A percentile compares a stretch with the other conserved stretches of the same genome.
Evolutionary conservation across 2,888 invertebrate species (phyloP).

Genomic region (Lasioglossum lativentre): DNA sequence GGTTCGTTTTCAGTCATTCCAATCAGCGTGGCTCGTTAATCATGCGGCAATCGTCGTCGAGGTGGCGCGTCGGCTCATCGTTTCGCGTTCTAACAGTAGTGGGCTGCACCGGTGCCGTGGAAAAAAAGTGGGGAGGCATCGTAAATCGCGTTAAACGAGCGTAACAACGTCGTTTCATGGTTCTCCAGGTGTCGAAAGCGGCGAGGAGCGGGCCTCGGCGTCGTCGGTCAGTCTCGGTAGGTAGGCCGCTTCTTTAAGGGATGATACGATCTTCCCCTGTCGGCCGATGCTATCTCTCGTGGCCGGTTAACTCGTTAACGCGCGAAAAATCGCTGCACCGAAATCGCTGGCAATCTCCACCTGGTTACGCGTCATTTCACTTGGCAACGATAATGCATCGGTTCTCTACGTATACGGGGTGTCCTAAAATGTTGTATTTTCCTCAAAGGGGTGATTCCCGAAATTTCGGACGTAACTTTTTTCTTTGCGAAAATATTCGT

Average conservation of each 20-base stretch:
- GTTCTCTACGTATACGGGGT: not conserved
- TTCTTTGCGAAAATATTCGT: too few relatives aligned
- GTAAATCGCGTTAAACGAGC: slow-evolving; percentile 72
- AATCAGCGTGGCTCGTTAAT: not conserved
- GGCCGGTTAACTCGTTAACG: slow-evolving; percentile 13
- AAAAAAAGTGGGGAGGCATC: not conserved
- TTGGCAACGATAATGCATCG: not conserved
- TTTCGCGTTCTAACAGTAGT: not conserved
- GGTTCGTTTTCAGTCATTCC: slow-evolving; percentile 1
- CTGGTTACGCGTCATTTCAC: slow-evolving; percentile 20
- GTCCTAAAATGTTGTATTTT: not conserved
- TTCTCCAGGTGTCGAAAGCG: slow-evolving; percentile 62
- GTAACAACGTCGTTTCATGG: slow-evolving; percentile 78
- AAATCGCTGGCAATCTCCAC: slow-evolving; percentile 18
- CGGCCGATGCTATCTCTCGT: slow-evolving; percentile 42
- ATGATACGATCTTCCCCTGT: slow-evolving; percentile 61
- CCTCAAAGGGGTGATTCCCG: too few relatives aligned
- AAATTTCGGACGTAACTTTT: too few relatives aligned
- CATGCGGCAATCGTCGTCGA: slow-evolving; percentile 4
- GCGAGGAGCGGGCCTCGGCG: not conserved
- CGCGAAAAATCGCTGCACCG: slow-evolving; percentile 34
- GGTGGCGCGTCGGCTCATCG: not conserved
- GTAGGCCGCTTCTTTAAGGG: slow-evolving; percentile 37
- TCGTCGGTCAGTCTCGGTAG: not conserved
- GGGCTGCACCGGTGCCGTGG: not conserved